Conservation (phyloP, 2,888 invertebrate genomes). For the Cephus pulcher region DNA sequence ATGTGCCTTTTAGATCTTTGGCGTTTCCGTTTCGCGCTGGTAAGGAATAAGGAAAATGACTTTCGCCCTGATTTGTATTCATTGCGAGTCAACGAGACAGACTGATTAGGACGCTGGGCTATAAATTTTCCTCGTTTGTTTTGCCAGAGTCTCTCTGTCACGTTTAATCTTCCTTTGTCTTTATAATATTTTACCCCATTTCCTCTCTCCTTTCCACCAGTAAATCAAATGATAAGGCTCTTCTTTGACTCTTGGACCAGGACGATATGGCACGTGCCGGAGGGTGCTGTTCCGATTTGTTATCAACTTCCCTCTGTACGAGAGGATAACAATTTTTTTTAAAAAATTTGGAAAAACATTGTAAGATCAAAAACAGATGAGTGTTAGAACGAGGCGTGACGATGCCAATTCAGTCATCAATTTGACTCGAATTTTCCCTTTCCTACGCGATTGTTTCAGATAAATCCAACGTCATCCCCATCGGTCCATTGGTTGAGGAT, state of each 20-base stretch:
- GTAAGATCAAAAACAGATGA: neutral
- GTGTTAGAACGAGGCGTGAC: neutral
- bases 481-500: neutral
- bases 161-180: neutral
- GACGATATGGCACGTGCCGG: neutral
- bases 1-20: neutral
- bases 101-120: neutral
- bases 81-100: neutral
- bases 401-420: neutral
- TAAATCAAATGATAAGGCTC: neutral
- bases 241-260: neutral
- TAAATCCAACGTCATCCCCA: neutral
- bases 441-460: neutral
- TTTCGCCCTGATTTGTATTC: neutral
- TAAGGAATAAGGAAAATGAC: neutral
- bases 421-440: neutral
- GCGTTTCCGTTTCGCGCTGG: neutral
- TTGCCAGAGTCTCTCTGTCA: neutral
- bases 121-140: neutral
- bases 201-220: neutral
- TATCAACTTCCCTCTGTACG: too few species aligned
- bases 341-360: too few species aligned
- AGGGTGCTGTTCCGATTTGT: too few species aligned
- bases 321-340: too few species aligned
- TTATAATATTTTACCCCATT: neutral